These are phyloP conservation scores for Caenorhabditis angaria DNA, from an alignment of 2,888 invertebrate species.

Conservation along the genomic window DNA sequence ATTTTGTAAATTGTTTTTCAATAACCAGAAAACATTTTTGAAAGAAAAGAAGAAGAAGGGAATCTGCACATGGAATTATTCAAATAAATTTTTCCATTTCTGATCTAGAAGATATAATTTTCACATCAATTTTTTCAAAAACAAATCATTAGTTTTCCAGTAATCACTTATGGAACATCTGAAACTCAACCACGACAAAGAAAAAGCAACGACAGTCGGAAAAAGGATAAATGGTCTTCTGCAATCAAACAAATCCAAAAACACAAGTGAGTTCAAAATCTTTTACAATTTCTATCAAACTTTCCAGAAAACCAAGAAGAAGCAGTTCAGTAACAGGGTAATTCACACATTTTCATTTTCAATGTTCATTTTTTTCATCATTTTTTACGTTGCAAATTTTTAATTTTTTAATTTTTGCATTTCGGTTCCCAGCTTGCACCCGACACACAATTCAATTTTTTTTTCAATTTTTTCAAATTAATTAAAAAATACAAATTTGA, in stretches of 20 bases:
- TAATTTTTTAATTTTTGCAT: not conserved
- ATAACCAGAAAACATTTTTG: not conserved
- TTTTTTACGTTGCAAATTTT: slow-evolving; percentile 11
- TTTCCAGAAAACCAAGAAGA: slow-evolving; percentile 11
- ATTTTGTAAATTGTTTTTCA: no score
- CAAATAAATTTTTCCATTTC: not conserved
- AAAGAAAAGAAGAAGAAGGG: not conserved
- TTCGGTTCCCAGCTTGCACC: not conserved
- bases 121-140: not conserved
- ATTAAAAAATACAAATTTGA: not conserved
- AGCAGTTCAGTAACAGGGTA: slow-evolving; percentile 40
- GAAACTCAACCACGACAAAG: slow-evolving; percentile 21
- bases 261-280: slow-evolving; percentile 58
- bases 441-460: no score
- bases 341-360: slow-evolving; percentile 8
- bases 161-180: slow-evolving; percentile 27
- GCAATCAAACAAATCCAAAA: slow-evolving; percentile 67
- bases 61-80: not conserved
- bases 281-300: not conserved
- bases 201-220: slow-evolving; percentile 35
- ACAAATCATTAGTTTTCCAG: slow-evolving; percentile 27
- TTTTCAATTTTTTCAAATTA: slow-evolving; percentile 11
- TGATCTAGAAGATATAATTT: not conserved
- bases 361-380: not conserved
- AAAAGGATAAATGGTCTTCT: slow-evolving; percentile 59